phyloP scores from a whole-genome alignment of 1,140 invertebrate species.

The Condylostylus longicornis region DNA sequence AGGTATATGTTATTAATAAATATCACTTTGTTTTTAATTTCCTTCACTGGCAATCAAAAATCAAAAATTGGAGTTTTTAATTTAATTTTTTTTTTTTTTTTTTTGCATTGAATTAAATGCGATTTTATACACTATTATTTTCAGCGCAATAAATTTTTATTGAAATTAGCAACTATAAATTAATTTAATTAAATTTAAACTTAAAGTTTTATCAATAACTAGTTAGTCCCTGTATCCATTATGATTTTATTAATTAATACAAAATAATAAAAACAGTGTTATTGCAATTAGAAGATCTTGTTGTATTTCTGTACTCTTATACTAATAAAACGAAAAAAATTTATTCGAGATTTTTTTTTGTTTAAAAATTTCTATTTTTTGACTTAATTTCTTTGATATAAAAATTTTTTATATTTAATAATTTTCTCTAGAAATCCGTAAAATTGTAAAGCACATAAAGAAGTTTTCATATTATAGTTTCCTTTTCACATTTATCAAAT shows the following conservation, averaged over 20 bases:
- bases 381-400: neutral
- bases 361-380: neutral
- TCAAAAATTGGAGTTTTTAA: slow-evolving; percentile 15
- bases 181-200: no score
- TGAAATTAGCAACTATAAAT: no score
- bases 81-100: slow-evolving; percentile 16
- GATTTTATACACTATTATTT: neutral
- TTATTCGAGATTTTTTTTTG: neutral
- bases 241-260: no score
- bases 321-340: neutral
- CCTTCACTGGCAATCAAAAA: neutral
- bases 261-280: no score
- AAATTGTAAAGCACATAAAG: no score
- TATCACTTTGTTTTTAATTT: neutral
- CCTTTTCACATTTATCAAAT: no score
- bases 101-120: slow-evolving; percentile 3
- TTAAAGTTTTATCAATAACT: no score
- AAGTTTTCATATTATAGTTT: no score
- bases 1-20: slow-evolving; percentile 45
- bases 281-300: neutral
- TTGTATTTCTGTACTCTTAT: neutral
- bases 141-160: no score
- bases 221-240: no score
- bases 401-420: no score
- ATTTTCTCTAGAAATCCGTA: no score